A percentile compares a stretch with the other conserved stretches of the same genome.
These are phyloP conservation scores for Centropus unirufus DNA, from an alignment of 2,113 vertebrate genomes.

Conservation along the genomic window DNA sequence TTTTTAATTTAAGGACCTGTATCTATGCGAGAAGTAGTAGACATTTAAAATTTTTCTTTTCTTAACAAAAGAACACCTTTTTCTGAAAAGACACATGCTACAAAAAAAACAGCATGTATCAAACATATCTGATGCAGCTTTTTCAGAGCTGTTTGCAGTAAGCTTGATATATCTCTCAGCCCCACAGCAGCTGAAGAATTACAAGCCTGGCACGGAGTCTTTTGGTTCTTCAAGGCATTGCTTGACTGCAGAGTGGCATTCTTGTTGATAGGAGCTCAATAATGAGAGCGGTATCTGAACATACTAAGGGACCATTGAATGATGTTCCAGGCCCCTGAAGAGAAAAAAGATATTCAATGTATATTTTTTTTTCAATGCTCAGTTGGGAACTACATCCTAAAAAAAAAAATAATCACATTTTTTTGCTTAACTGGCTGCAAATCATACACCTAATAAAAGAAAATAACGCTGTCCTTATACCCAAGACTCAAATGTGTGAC, in stretches of 20 bases:
- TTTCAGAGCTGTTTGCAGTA: neutral
- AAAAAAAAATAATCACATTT: neutral
- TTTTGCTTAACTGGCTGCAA: neutral
- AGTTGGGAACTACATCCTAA: neutral
- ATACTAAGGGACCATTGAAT: neutral
- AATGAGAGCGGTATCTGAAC: neutral
- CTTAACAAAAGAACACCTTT: neutral
- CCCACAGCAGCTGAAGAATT: neutral
- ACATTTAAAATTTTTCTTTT: neutral
- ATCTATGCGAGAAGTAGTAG: neutral
- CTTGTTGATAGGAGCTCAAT: neutral
- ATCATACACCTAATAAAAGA: neutral
- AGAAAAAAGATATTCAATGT: neutral
- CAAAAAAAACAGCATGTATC: neutral
- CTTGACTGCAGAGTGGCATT: neutral
- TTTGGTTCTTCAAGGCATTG: neutral
- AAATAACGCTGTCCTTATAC: neutral
- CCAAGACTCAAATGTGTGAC: neutral
- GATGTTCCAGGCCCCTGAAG: neutral
- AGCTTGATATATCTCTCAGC: neutral
- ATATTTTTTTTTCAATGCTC: neutral
- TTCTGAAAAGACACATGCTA: neutral
- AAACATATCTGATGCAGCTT: neutral
- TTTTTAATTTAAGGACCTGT: neutral
- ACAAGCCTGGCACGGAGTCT: neutral